phyloP scores from a whole-genome alignment of 2,797 vertebrate species.

The Molothrus ater region DNA sequence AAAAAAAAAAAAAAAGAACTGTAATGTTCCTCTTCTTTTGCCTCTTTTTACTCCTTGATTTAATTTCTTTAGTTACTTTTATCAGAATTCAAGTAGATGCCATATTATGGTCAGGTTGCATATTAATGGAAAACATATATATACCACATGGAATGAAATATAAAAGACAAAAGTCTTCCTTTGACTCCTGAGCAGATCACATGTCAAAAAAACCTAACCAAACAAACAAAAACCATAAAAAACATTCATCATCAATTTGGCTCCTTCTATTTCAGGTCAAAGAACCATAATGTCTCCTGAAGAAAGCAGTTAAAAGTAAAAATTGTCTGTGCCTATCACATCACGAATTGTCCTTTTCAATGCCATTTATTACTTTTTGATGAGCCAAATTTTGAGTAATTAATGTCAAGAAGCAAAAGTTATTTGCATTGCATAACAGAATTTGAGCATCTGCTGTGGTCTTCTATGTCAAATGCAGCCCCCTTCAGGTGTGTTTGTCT shows the following conservation, averaged over 20 bases:
- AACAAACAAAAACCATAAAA: neutral
- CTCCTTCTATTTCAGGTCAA: neutral
- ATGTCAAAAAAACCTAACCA: neutral
- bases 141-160: neutral
- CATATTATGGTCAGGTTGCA: neutral
- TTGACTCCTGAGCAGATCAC: neutral
- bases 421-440: neutral
- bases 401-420: neutral
- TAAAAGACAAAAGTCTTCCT: neutral
- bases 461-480: conserved; percentile 5
- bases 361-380: neutral
- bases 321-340: neutral
- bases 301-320: neutral
- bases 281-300: neutral
- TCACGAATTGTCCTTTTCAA: neutral
- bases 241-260: neutral
- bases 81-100: neutral
- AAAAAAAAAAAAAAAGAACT: neutral
- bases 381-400: neutral
- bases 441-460: neutral
- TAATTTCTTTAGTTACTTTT: neutral
- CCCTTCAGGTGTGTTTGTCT: neutral
- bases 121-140: neutral
- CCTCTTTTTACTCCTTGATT: neutral
- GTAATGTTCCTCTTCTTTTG: neutral